Evolutionary conservation across 1,140 invertebrate genomes (phyloP).

Genomic region (Aleiodes sp.): DNA sequence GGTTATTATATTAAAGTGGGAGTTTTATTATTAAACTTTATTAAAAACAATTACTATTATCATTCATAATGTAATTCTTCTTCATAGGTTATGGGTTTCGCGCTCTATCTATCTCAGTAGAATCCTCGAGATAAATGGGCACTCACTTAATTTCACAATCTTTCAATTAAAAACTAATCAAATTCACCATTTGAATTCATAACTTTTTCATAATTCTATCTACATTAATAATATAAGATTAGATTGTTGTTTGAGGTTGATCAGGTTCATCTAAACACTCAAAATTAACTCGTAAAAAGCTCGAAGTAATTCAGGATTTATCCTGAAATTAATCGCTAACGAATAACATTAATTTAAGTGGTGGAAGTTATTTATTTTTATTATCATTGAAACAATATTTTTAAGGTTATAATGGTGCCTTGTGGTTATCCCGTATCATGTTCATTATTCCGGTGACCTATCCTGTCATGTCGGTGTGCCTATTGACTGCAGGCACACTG

Average conservation of each 20-base stretch:
- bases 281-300: too few species aligned
- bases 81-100: constrained; percentile 44
- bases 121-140: background rate
- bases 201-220: background rate
- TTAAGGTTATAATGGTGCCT: background rate
- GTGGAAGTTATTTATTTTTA: background rate
- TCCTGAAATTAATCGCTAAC: too few species aligned
- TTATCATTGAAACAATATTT: constrained; percentile 28
- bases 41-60: background rate
- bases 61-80: background rate
- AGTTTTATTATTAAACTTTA: constrained; percentile 10
- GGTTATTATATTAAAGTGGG: constrained; percentile 12
- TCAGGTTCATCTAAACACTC: background rate
- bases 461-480: background rate
- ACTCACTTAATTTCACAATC: background rate
- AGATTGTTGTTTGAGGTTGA: background rate
- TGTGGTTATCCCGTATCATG: background rate
- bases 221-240: background rate
- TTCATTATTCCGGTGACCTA: background rate
- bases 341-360: background rate
- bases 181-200: background rate
- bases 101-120: constrained; percentile 5
- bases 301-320: too few species aligned
- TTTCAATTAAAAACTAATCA: background rate
- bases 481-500: constrained; percentile 20